Evolutionary conservation across 64 coral and sea anemone species (phyloP).

Genomic region (Actinia equina): DNA sequence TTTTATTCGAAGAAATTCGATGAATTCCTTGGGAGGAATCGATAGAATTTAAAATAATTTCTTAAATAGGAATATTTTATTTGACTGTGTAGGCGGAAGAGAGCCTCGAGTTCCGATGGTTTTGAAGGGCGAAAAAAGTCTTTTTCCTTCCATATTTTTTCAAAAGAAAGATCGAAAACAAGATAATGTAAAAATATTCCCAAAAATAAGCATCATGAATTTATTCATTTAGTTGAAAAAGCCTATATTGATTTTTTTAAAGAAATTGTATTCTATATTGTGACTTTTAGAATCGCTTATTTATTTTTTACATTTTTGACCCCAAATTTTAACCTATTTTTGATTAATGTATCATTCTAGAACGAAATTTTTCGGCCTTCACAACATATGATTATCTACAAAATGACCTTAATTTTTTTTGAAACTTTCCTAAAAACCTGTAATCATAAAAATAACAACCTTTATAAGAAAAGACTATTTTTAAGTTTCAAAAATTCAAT

Average conservation of each 20-base stretch:
- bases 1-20: background rate
- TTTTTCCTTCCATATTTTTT: background rate
- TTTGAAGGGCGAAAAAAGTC: constrained; percentile 2
- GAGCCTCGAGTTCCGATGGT: background rate
- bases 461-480: background rate
- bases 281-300: background rate
- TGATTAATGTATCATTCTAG: background rate
- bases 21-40: background rate
- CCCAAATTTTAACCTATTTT: background rate
- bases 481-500: background rate
- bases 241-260: background rate
- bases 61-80: background rate
- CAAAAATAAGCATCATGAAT: background rate
- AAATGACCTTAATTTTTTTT: no score
- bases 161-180: background rate
- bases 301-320: background rate
- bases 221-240: background rate
- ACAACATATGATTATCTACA: no score
- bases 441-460: no score
- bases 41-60: background rate
- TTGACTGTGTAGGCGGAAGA: background rate
- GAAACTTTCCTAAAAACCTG: no score
- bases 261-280: background rate
- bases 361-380: background rate
- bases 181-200: background rate